Conservation (phyloP, 2,797 vertebrate genomes). For the Phataginus tetradactyla region DNA sequence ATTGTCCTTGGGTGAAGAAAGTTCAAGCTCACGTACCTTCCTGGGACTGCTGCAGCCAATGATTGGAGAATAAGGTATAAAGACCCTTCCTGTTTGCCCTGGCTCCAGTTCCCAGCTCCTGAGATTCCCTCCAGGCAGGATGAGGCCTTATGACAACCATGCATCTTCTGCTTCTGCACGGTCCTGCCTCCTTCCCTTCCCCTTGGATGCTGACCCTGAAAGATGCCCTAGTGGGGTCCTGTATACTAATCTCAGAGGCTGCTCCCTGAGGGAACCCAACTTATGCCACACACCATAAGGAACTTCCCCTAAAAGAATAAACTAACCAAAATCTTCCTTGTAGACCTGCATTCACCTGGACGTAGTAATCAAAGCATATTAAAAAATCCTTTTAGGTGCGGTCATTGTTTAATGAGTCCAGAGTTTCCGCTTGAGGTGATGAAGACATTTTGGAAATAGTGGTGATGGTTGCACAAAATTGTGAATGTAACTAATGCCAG, state of each 20-base stretch:
- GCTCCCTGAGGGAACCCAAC: neutral
- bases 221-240: neutral
- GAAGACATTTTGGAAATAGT: neutral
- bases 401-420: neutral
- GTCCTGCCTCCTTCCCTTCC: neutral
- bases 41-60: neutral
- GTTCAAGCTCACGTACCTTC: neutral
- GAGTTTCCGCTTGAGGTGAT: neutral
- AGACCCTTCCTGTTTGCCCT: neutral
- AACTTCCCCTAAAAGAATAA: neutral
- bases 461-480: neutral
- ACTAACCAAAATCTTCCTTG: constrained; percentile 22
- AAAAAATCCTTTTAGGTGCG: neutral
- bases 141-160: neutral
- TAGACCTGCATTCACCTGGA: neutral
- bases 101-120: neutral
- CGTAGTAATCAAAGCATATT: neutral
- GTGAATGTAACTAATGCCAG: neutral
- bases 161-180: no score
- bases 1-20: neutral
- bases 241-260: neutral
- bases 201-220: no score
- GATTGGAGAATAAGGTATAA: neutral
- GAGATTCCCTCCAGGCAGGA: neutral
- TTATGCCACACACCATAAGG: neutral